These are phyloP conservation scores for Dufourea novaeangliae DNA, from an alignment of 1,140 invertebrate species.

Conservation along the genomic window DNA sequence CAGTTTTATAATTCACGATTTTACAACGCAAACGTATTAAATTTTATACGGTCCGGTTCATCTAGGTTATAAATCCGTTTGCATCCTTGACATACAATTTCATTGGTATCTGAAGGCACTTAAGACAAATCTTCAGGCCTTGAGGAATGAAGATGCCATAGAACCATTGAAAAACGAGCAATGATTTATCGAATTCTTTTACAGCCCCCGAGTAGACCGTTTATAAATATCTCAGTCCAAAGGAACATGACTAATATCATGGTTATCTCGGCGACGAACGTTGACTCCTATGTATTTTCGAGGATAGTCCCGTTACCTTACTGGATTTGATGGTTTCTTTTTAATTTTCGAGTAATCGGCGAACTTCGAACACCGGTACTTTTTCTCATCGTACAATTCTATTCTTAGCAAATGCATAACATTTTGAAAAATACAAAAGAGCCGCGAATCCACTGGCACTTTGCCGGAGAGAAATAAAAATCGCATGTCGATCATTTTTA, in stretches of 20 bases:
- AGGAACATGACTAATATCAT: conserved; percentile 27
- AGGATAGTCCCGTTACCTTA: conserved; percentile 4
- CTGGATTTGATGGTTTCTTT: neutral
- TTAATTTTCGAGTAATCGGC: neutral
- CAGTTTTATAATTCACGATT: neutral
- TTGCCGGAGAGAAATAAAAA: conserved; percentile 1
- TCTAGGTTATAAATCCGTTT: neutral
- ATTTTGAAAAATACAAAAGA: conserved; percentile 23
- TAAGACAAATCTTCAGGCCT: neutral
- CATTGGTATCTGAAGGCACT: conserved; percentile 6
- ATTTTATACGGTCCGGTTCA: neutral
- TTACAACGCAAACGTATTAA: neutral
- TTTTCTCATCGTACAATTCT: neutral
- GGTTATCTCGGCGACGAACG: neutral
- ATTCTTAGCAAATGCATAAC: conserved; percentile 15
- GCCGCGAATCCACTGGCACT: neutral
- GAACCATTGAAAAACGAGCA: neutral
- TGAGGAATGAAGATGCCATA: neutral
- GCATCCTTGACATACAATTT: neutral
- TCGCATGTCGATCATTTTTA: neutral
- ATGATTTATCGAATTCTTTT: conserved; percentile 9
- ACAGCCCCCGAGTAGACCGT: neutral
- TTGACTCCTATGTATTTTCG: neutral
- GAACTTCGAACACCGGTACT: neutral
- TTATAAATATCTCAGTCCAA: conserved; percentile 31